Conservation (phyloP, 2,113 vertebrate species). For the Cacatua alba region DNA sequence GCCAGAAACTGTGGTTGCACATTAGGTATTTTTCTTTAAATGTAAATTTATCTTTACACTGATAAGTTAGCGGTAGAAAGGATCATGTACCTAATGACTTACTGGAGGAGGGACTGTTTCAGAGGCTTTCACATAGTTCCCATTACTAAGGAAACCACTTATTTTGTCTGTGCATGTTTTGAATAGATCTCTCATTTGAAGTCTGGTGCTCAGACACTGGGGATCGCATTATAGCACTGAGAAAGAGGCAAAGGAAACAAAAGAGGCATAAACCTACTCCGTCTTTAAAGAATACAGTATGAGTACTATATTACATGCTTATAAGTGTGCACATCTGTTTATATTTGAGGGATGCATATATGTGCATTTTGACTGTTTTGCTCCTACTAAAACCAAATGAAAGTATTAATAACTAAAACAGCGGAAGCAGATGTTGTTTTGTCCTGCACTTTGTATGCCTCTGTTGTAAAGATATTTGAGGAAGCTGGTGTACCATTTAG, state of each 20-base stretch:
- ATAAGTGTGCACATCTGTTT: background rate
- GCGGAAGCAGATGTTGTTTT: conserved; percentile 31
- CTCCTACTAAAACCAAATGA: conserved; percentile 17
- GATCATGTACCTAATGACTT: background rate
- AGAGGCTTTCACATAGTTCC: conserved; percentile 60
- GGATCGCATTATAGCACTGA: conserved; percentile 59
- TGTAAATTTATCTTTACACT: conserved; percentile 18
- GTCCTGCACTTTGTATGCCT: background rate
- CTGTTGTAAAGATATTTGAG: background rate
- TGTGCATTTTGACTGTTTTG: conserved; percentile 2
- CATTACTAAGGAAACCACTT: conserved; percentile 81
- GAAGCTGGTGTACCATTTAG: background rate
- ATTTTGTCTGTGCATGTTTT: conserved; percentile 76
- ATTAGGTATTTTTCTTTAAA: conserved; percentile 8
- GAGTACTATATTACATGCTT: background rate
- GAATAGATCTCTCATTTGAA: conserved; percentile 81
- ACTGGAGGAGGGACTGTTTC: conserved; percentile 34
- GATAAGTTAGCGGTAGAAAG: background rate
- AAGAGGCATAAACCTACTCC: conserved; percentile 26
- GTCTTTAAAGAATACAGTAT: conserved; percentile 18
- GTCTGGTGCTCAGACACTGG: conserved; percentile 76
- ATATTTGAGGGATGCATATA: background rate
- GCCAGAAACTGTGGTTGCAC: background rate
- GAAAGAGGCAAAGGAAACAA: conserved; percentile 63
- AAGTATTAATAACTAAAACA: conserved; percentile 8